A percentile compares a stretch with the other conserved stretches of the same genome.
phyloP scores from a whole-genome alignment of 92 coral and sea anemone genomes.

The Phenganax marumi region DNA sequence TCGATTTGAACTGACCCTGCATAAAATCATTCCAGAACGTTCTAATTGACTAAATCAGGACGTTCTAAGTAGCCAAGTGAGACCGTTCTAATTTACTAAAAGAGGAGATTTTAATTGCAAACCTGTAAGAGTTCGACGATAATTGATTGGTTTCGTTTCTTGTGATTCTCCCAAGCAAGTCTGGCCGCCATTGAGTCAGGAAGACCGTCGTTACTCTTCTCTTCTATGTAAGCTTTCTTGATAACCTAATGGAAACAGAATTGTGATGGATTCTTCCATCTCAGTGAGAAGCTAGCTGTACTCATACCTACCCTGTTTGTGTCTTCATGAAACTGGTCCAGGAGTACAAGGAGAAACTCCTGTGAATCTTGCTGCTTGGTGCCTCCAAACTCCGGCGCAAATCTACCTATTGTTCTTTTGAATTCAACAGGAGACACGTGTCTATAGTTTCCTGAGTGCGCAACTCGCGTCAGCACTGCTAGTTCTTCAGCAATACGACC shows the following conservation, averaged over 20 bases:
- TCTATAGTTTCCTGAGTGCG: slow-evolving; percentile 77
- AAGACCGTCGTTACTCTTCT: slow-evolving; percentile 72
- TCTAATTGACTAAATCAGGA: too few species aligned
- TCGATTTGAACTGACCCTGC: slow-evolving; percentile 95
- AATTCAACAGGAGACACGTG: slow-evolving; percentile 76
- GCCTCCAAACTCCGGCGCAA: slow-evolving; percentile 80
- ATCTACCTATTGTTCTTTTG: slow-evolving; percentile 80
- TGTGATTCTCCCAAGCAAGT: slow-evolving; percentile 91
- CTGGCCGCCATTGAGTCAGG: slow-evolving; percentile 66
- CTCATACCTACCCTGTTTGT: slow-evolving; percentile 69
- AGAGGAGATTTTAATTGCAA: slow-evolving; percentile 21
- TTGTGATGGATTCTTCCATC: neutral
- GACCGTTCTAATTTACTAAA: neutral
- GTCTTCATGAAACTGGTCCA: slow-evolving; percentile 91
- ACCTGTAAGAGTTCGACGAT: slow-evolving; percentile 92
- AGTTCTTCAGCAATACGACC: slow-evolving; percentile 87
- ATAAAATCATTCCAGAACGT: neutral
- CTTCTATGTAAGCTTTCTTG: slow-evolving; percentile 73
- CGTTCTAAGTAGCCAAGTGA: neutral
- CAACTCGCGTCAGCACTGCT: slow-evolving; percentile 71
- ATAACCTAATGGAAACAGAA: slow-evolving; percentile 52
- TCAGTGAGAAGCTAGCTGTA: neutral
- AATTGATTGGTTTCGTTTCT: slow-evolving; percentile 74
- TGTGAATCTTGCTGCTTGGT: slow-evolving; percentile 97
- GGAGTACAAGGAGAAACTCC: slow-evolving; percentile 79